Percentiles rank a stretch among this genome's conserved stretches.
Conservation (phyloP, 1,140 invertebrate species). For the Sycophaga agraensis region DNA sequence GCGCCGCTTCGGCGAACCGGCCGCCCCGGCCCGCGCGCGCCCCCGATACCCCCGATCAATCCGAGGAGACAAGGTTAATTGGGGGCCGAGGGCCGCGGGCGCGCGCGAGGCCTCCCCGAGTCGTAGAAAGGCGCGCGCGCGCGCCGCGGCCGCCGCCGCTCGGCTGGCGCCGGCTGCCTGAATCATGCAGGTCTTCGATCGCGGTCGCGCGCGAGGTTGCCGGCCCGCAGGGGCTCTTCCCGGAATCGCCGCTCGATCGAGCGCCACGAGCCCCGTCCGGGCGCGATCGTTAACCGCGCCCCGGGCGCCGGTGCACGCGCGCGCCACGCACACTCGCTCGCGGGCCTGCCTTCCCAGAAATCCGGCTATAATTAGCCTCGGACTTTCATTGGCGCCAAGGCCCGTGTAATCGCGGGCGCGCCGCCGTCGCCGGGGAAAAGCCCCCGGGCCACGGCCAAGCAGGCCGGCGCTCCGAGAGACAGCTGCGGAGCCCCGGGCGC, state of each 20-base stretch:
- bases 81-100: not conserved
- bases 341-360: constrained; percentile 11
- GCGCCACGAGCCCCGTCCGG: no score
- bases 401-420: not conserved
- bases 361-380: constrained; percentile 27
- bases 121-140: no score
- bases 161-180: constrained; percentile 2
- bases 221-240: constrained; percentile 19
- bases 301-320: not conserved
- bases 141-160: no score
- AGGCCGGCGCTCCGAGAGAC: no score
- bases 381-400: constrained; percentile 18
- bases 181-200: constrained; percentile 28
- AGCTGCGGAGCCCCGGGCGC: no score
- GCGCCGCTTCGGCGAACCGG: not conserved
- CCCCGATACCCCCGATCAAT: no score
- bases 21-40: not conserved
- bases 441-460: no score
- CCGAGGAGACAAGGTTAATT: no score
- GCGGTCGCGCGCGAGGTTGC: constrained; percentile 20
- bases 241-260: constrained; percentile 17
- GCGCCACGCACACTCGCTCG: not conserved
- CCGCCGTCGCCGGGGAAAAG: no score
- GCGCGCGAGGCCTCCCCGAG: no score
- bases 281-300: constrained; percentile 9